phyloP scores from a whole-genome alignment of 2,888 invertebrate species.

The Polydrusus pterygomalis region DNA sequence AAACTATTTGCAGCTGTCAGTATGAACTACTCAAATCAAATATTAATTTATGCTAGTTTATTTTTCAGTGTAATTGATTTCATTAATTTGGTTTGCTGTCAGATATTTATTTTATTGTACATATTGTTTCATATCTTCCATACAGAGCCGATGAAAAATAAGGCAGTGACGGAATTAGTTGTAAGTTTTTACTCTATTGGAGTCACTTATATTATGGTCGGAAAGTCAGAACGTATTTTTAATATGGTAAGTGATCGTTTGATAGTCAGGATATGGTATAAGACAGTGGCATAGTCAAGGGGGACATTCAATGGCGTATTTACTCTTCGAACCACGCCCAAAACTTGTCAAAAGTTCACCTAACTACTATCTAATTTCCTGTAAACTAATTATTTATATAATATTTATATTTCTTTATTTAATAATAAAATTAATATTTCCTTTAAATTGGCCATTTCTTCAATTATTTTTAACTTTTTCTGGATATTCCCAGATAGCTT shows the following conservation, averaged over 20 bases:
- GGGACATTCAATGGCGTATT: no score
- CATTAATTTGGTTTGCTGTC: neutral
- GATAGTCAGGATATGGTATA: no score
- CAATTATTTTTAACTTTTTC: no score
- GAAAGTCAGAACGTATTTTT: neutral
- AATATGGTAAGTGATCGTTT: constrained; percentile 12
- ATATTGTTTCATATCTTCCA: neutral
- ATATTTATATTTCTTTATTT: no score
- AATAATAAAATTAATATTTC: no score
- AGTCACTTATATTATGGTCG: neutral
- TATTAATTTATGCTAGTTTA: neutral
- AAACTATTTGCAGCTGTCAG: neutral
- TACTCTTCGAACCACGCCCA: no score
- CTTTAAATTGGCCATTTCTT: no score
- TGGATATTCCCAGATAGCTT: no score
- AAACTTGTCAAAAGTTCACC: no score
- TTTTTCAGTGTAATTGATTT: constrained; percentile 10
- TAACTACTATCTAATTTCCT: no score
- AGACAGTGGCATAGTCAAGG: no score
- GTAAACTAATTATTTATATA: no score
- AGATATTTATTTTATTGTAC: constrained; percentile 6
- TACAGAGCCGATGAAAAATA: neutral
- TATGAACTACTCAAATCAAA: neutral
- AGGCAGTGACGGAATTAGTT: neutral
- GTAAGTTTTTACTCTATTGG: neutral